Conservation (phyloP, 2,888 invertebrate species). For the Drosophila atroscutellata region DNA sequence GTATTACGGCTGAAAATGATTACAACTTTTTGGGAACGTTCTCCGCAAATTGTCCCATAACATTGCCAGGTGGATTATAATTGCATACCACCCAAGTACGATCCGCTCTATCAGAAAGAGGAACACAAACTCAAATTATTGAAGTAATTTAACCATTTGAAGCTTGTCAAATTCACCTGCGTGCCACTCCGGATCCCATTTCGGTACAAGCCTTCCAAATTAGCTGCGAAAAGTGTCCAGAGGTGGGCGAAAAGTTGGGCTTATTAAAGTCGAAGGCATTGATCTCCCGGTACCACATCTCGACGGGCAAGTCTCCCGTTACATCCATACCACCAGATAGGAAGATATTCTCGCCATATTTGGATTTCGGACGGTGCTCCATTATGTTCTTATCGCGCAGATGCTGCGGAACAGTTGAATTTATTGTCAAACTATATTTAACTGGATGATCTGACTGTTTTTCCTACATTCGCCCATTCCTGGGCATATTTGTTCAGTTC, state of each 20-base stretch:
- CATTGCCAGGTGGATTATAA: constrained; percentile 96
- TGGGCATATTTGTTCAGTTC: constrained; percentile 89
- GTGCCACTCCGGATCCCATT: constrained; percentile 90
- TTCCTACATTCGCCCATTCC: constrained; percentile 89
- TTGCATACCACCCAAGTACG: constrained; percentile 91
- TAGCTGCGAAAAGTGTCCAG: constrained; percentile 94
- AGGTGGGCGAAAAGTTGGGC: constrained; percentile 87
- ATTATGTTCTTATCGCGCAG: constrained; percentile 86
- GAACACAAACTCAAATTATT: constrained; percentile 1
- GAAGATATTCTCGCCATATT: constrained; percentile 94
- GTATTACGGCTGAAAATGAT: neutral
- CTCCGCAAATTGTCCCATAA: constrained; percentile 89
- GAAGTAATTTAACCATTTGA: neutral
- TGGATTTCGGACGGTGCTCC: constrained; percentile 90
- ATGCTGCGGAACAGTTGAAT: constrained; percentile 46
- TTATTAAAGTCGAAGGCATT: constrained; percentile 88
- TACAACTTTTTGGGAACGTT: constrained; percentile 87
- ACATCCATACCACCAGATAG: constrained; percentile 90
- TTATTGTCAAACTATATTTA: neutral
- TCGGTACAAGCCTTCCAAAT: constrained; percentile 92
- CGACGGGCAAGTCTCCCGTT: constrained; percentile 71
- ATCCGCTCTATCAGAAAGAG: constrained; percentile 86
- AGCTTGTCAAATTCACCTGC: constrained; percentile 52
- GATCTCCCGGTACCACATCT: constrained; percentile 91
- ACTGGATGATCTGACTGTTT: no score